Evolutionary conservation across 2,888 invertebrate species (phyloP), one percentile per base, ranked within the genome.

Genomic region (Pollenia labialis): DNA sequence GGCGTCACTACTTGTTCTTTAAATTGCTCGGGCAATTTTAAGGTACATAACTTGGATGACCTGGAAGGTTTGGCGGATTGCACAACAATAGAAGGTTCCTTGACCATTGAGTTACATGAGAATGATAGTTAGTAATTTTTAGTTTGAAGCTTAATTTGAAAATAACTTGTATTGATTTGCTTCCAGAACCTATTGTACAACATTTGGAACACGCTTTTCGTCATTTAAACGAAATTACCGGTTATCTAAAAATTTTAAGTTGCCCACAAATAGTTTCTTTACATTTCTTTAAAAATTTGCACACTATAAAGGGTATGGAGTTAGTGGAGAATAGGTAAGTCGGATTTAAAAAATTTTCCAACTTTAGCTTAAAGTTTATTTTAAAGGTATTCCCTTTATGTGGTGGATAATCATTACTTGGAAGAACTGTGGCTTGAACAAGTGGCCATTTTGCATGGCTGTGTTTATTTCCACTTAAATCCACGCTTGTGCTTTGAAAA

Each of bases 401-500:
- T 96, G 0, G 93, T 95, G 50, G 95, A 96, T 90, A 97, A 97
- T 92, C 94, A 94, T 81, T 95, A 97, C 91, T 93, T 97, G 82
- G 94, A 95, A 88, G 94, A 95, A 74, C 92, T 96, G 23, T 95
- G 95, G 94, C 91, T 94, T 72, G 92, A 92, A 88, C 93, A 93
- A 40, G 91, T 95, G 58, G 91, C 92, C 58, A 94, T 96, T 48
- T 89, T 92, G 1, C 94, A 94, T 2, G 96, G 96, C 0, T 94
- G 94, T 0, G 92, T 96, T 18, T 95, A 95, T 86, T 96, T 97
- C 90, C 96, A 97, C 90, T 94, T 95, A 89, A 97, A 97, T 92
- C 96, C 96, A 0, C 95, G 95, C 85, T 93, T 97, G 23, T 97
- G 97, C 90, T 92, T 94, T 12, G 93, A 94, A 0, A 95, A 95